Percentiles rank a stretch among this genome's conserved stretches.
Evolutionary conservation across 2,888 invertebrate genomes (phyloP).

Genomic region (Acronicta aceris): DNA sequence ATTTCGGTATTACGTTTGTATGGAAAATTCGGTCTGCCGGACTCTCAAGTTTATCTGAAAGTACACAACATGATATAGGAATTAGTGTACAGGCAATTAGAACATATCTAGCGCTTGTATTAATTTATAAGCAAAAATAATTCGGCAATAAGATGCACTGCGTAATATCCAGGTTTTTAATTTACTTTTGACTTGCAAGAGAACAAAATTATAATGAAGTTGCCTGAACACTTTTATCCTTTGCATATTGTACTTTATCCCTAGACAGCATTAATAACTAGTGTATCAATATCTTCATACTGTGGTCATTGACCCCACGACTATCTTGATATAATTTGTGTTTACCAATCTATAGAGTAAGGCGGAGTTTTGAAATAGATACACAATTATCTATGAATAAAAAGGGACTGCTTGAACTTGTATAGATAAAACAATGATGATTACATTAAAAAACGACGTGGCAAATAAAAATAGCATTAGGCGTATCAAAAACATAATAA

Average conservation of each 20-base stretch:
- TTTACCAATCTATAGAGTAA: background rate
- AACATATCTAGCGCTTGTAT: no score
- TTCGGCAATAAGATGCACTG: no score
- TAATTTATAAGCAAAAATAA: no score
- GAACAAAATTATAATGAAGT: background rate
- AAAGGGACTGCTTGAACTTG: constrained; percentile 32
- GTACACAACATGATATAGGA: background rate
- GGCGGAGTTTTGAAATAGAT: background rate
- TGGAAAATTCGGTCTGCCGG: no score
- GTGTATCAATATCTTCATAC: background rate
- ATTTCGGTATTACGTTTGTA: no score
- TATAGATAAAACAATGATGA: constrained; percentile 35
- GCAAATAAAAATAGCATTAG: constrained; percentile 31
- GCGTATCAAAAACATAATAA: constrained; percentile 43
- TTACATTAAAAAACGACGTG: constrained; percentile 27
- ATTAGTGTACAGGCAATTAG: background rate
- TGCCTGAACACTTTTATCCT: background rate
- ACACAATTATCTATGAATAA: constrained; percentile 1
- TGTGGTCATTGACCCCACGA: background rate
- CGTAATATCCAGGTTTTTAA: no score
- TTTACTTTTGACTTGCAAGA: no score
- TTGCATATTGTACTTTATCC: background rate
- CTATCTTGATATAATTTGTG: background rate
- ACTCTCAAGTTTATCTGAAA: background rate
- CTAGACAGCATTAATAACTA: background rate